phyloP scores from a whole-genome alignment of 1,140 invertebrate genomes.

The Physella acuta region DNA sequence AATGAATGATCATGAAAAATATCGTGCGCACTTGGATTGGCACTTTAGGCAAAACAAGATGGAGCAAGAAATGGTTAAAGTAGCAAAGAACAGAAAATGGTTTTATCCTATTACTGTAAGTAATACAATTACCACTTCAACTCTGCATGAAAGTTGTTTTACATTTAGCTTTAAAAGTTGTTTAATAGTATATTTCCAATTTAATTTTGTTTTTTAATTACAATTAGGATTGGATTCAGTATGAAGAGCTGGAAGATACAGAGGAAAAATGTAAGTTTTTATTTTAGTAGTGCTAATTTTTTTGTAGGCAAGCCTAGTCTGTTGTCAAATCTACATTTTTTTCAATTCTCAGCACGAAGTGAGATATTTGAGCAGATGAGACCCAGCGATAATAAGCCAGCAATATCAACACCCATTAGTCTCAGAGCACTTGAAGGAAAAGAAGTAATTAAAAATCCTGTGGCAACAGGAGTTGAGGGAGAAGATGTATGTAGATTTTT shows the following conservation, averaged over 20 bases:
- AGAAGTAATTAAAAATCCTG: conserved; percentile 51
- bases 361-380: conserved; percentile 77
- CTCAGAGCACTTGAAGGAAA: conserved; percentile 42
- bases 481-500: conserved; percentile 49
- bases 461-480: conserved; percentile 53
- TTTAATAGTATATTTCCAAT: conserved; percentile 15
- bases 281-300: too few species aligned
- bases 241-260: conserved; percentile 89
- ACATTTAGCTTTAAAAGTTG: background rate
- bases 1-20: conserved; percentile 77
- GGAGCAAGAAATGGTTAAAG: conserved; percentile 80
- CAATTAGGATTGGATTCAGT: conserved; percentile 84
- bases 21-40: conserved; percentile 94
- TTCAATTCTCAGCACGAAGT: conserved; percentile 72
- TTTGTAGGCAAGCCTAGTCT: too few species aligned
- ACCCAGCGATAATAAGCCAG: conserved; percentile 24
- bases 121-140: conserved; percentile 1
- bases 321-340: background rate
- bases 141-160: background rate
- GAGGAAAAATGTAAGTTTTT: conserved; percentile 77
- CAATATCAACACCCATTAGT: background rate
- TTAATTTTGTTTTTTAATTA: background rate
- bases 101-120: conserved; percentile 76
- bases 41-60: conserved; percentile 91
- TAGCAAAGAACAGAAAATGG: conserved; percentile 82